Base-by-base conservation (phyloP, 2,888 invertebrate species). In the Isotomurus palustris region DNA sequence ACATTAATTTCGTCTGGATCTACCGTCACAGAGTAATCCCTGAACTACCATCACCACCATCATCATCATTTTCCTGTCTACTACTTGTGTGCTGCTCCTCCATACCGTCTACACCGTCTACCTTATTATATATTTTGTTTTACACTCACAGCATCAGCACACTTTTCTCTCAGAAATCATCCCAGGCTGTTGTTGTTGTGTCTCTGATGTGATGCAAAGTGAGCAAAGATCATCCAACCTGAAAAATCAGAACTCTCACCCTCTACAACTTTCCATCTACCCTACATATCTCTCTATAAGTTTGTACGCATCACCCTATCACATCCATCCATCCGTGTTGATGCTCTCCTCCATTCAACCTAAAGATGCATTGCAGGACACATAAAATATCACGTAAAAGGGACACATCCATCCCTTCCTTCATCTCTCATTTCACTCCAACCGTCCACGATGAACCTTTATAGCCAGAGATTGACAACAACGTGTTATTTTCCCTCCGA, bases 221-320 rank as follows among this genome's bases (percentile, higher is more conserved):
- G 66, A 66, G 60, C 64, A 63, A 66, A 63, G 60, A 62, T 55
- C 68, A 69, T 53, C 64, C 65, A 66, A 69, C 68, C 68, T 69
- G 65, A 69, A 69, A 69, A 69, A 69, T 69, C 68, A 56, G 59
- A 47, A 40, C 56, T 58, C 57, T 56, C 56, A 56, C 55, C 44
- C 51, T 54, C 49, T 55, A n/a, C 49, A 53, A 43, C 44, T 38
- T 59, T 43, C 50, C 38, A 17, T 19, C 40, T 40, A 40, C 43
- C 32, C 38, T 19, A 38, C 6, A 38, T 38, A n/a, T 8, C 38
- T 8, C 14, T 38, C 38, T 38, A 38, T 38, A 10, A 32, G 8
- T 10, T 32, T 14, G 14, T 32, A 32, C 14, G 8, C 32, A 32
- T 14, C 32, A 32, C 32, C 14, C 8, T 19, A 17, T 17, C 38